Conservation (phyloP, 2,113 vertebrate genomes). For the Tinamus guttatus region DNA sequence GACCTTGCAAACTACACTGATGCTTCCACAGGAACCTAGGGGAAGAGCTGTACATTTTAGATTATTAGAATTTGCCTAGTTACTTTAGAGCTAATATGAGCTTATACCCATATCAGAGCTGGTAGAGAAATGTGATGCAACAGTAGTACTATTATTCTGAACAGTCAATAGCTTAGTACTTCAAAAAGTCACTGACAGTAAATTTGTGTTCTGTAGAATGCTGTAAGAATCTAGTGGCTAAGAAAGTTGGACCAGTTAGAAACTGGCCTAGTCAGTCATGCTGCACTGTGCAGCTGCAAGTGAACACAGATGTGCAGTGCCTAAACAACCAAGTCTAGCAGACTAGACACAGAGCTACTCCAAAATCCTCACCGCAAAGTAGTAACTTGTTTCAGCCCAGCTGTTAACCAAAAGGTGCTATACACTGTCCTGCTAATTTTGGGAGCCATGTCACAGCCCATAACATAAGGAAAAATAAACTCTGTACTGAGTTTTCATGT, state of each 20-base stretch:
- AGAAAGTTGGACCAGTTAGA: background rate
- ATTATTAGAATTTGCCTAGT: background rate
- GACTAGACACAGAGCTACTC: accelerated
- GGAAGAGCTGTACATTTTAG: background rate
- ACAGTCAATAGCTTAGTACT: background rate
- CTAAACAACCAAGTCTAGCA: background rate
- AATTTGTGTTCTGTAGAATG: too few relatives aligned
- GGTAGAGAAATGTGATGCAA: background rate
- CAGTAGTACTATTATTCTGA: background rate
- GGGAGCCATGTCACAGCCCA: background rate
- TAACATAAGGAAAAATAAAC: background rate
- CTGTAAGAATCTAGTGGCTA: background rate
- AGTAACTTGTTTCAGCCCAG: background rate
- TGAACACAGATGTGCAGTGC: background rate
- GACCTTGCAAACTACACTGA: background rate
- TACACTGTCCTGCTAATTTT: too few relatives aligned
- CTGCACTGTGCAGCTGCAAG: too few relatives aligned
- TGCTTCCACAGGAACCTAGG: background rate
- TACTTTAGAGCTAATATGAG: background rate
- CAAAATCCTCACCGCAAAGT: background rate
- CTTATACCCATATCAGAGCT: background rate
- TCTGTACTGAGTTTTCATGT: background rate
- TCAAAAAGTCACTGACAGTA: background rate
- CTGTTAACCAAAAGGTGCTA: accelerated
- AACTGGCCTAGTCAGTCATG: background rate